A percentile compares a stretch with the other conserved stretches of the same genome.
These are phyloP conservation scores for Oreochromis tanganicae DNA, from an alignment of 2,113 vertebrate genomes.

Conservation along the genomic window DNA sequence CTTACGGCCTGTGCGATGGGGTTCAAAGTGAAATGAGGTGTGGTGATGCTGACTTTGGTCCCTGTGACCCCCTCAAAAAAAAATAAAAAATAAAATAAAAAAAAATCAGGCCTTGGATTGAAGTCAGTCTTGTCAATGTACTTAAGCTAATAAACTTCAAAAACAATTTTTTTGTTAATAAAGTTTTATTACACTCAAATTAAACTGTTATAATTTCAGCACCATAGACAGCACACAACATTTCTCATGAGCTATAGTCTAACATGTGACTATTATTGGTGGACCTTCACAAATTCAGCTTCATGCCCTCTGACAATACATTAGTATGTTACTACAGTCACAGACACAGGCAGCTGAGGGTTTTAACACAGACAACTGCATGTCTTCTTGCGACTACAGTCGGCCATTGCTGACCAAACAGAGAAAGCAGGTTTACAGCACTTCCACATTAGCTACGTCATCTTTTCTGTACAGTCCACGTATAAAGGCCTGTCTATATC, in stretches of 20 bases:
- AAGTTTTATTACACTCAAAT: neutral
- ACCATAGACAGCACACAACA: neutral
- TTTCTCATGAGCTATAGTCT: neutral
- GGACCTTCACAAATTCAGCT: neutral
- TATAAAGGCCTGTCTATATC: slow-evolving; percentile 25
- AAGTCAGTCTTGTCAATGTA: neutral
- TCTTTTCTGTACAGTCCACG: neutral
- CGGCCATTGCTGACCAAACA: neutral
- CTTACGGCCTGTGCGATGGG: neutral
- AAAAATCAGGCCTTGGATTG: neutral
- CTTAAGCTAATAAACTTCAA: neutral
- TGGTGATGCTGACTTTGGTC: neutral
- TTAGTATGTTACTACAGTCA: neutral
- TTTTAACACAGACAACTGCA: accelerated
- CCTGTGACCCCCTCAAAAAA: neutral
- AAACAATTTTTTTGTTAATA: neutral
- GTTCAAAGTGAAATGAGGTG: neutral
- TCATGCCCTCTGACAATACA: neutral
- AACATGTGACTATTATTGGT: accelerated
- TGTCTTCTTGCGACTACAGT: neutral
- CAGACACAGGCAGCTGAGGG: neutral
- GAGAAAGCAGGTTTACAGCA: neutral
- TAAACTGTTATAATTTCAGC: neutral
- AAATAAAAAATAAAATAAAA: neutral
- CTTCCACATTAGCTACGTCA: neutral